Evolutionary conservation across 1,140 invertebrate genomes (phyloP).

Genomic region (Drosophila lowei): DNA sequence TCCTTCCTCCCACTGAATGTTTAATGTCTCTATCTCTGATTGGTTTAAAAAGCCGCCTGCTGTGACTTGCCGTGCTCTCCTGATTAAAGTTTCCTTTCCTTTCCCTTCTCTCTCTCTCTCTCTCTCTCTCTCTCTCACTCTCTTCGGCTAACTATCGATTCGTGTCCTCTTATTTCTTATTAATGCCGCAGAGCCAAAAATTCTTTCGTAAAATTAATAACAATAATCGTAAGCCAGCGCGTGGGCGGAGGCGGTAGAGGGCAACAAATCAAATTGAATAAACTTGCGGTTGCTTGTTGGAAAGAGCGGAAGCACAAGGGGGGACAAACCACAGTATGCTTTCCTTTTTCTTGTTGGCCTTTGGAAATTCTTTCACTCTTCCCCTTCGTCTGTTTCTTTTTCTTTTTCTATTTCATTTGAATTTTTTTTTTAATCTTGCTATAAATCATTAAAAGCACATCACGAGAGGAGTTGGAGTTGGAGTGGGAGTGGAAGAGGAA

Average conservation of each 20-base stretch:
- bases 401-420: conserved; percentile 31
- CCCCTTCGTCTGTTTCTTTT: conserved; percentile 7
- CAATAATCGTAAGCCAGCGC: conserved; percentile 53
- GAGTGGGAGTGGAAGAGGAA: neutral
- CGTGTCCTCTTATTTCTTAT: conserved; percentile 58
- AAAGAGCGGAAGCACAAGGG: neutral
- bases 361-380: conserved; percentile 13
- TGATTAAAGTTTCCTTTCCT: no score
- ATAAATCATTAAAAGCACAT: conserved; percentile 68
- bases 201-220: conserved; percentile 73
- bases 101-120: no score
- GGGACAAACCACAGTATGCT: conserved; percentile 51
- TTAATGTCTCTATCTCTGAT: no score
- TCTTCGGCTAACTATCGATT: conserved; percentile 17
- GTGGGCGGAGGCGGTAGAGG: neutral
- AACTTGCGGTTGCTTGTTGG: conserved; percentile 41
- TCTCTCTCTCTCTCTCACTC: no score
- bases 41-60: no score
- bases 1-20: no score
- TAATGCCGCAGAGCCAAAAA: conserved; percentile 56
- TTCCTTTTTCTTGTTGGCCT: conserved; percentile 14
- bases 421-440: conserved; percentile 60
- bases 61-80: no score
- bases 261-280: conserved; percentile 60
- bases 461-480: conserved; percentile 20